A percentile compares a stretch with the other conserved stretches of the same genome.
phyloP scores from a whole-genome alignment of 2,888 invertebrate genomes.

The Pandemis cinnamomeana region DNA sequence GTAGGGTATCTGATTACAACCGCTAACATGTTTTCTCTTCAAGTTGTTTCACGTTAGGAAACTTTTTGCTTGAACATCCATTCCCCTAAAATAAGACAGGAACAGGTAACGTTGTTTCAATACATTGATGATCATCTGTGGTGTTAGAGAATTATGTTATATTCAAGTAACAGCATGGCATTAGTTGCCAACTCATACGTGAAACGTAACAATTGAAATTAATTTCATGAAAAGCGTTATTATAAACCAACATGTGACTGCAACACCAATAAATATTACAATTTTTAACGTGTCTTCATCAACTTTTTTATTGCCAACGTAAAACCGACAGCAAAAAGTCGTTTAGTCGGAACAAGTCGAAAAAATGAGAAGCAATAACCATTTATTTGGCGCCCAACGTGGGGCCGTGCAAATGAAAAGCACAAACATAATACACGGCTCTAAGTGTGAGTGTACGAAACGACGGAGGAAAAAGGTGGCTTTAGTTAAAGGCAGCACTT shows the following conservation, averaged over 20 bases:
- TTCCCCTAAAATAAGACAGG: constrained; percentile 10
- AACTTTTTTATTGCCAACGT: constrained; percentile 36
- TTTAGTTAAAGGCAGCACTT: neutral
- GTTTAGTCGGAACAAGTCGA: constrained; percentile 48
- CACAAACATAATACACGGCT: constrained; percentile 4
- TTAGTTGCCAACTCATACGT: neutral
- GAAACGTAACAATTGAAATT: neutral
- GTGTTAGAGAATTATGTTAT: neutral
- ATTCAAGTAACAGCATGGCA: neutral
- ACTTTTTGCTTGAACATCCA: constrained; percentile 21
- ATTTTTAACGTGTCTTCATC: constrained; percentile 16
- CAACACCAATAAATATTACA: constrained; percentile 14
- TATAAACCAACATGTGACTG: constrained; percentile 12
- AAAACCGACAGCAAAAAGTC: constrained; percentile 46
- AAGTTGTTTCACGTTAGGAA: constrained; percentile 13
- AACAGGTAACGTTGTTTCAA: constrained; percentile 6
- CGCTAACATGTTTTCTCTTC: constrained; percentile 30
- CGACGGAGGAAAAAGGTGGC: constrained; percentile 1
- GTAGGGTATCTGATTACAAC: constrained; percentile 29
- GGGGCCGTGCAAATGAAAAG: constrained; percentile 56
- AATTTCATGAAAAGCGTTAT: neutral
- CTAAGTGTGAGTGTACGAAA: neutral
- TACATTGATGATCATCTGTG: neutral
- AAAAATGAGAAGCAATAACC: constrained; percentile 46
- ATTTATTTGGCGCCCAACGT: constrained; percentile 58